Percentiles rank a stretch among this genome's conserved stretches.
Conservation (phyloP, 2,797 vertebrate species). For the Pseudochirops cupreus region DNA sequence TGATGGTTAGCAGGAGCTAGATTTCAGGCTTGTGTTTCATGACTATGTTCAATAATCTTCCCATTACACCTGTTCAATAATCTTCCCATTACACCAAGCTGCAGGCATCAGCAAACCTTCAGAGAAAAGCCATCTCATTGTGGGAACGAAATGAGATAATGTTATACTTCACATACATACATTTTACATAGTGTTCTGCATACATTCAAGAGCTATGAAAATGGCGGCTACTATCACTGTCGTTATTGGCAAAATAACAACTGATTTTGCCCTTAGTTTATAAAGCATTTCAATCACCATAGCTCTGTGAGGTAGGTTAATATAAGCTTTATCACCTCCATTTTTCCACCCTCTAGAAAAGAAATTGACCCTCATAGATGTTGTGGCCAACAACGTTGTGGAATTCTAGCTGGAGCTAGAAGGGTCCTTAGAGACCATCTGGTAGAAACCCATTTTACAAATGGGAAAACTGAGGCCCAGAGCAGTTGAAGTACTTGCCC, state of each 20-base stretch:
- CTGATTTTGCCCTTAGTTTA: background rate
- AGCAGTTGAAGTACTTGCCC: background rate
- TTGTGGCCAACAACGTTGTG: background rate
- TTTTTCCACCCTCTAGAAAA: background rate
- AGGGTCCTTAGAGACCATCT: background rate
- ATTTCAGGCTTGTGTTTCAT: background rate
- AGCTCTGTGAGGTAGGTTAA: background rate
- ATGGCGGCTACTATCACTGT: background rate
- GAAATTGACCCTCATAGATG: background rate
- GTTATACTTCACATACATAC: background rate
- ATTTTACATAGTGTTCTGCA: background rate
- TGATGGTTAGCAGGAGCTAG: background rate
- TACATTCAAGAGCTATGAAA: background rate
- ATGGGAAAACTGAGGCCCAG: background rate
- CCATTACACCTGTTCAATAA: background rate
- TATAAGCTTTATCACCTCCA: background rate
- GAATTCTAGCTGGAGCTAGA: background rate
- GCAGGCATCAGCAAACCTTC: background rate
- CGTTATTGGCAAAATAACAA: background rate
- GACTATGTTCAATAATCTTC: background rate
- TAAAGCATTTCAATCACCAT: background rate
- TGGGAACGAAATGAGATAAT: background rate
- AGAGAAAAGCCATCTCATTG: background rate
- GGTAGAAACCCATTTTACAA: background rate
- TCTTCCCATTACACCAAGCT: background rate